phyloP scores from a whole-genome alignment of 1,140 invertebrate genomes.

The Drosophila quadrilineata region DNA sequence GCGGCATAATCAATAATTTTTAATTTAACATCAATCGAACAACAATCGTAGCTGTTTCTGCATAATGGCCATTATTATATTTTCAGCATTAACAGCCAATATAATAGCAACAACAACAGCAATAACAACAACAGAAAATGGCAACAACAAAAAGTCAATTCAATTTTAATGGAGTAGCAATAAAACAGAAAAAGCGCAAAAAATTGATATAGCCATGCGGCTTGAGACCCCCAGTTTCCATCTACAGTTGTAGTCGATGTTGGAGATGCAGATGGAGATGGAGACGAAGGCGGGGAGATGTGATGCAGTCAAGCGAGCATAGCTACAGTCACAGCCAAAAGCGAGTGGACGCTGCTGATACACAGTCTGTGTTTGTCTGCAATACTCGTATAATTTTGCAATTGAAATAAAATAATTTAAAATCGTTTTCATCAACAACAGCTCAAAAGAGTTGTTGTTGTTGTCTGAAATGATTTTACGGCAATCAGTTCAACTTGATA shows the following conservation, averaged over 20 bases:
- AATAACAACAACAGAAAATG: slow-evolving; percentile 8
- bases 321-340: neutral
- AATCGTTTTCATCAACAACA: slow-evolving; percentile 80
- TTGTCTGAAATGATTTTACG: slow-evolving; percentile 58
- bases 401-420: slow-evolving; percentile 80
- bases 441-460: slow-evolving; percentile 63
- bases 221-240: slow-evolving; percentile 7
- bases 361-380: slow-evolving; percentile 41
- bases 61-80: slow-evolving; percentile 76
- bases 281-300: neutral
- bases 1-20: slow-evolving; percentile 73
- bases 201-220: slow-evolving; percentile 59
- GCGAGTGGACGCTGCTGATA: neutral
- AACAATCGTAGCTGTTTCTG: slow-evolving; percentile 76
- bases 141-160: slow-evolving; percentile 68
- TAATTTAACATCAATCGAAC: slow-evolving; percentile 78
- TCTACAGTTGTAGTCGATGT: neutral
- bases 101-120: slow-evolving; percentile 29
- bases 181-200: slow-evolving; percentile 75
- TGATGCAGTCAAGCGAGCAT: slow-evolving; percentile 20
- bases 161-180: slow-evolving; percentile 79
- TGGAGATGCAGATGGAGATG: neutral
- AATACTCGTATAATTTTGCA: slow-evolving; percentile 75
- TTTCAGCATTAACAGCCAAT: slow-evolving; percentile 68
- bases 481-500: slow-evolving; percentile 49